Evolutionary conservation across 35 echinoderm and acorn worm species (phyloP), one percentile per base, ranked within the genome.

Genomic region (Eucidaris tribuloides): DNA sequence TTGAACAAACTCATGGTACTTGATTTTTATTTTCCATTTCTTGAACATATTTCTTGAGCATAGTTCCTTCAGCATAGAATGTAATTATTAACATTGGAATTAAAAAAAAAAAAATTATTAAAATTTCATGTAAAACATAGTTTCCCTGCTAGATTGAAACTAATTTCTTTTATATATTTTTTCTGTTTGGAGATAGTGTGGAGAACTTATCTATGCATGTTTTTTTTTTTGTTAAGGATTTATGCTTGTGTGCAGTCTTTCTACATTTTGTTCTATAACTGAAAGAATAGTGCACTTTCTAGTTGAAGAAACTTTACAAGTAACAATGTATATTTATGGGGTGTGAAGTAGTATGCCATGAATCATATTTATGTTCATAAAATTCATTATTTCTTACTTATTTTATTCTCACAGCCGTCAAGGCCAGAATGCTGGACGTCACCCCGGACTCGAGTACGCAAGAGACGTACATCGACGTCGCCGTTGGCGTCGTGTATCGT

Each of bases 391-490:
- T 15, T 29, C 57, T 60, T 0, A 60, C 63, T 23, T 36, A 17
- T 42, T n/a, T 78, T 46, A 58, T 74, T 59, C 40, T 76, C 62
- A 36, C 79, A 92, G 90, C 80, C 38, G 63, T 92, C 66, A 92
- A 92, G 58, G 63, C 71, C 59, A 46, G 85, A 48, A 87, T 92
- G 77, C 64, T 49, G 22, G 79, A 66, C 25, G 59, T 92, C 32
- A 72, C 45, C 37, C 36, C 81, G 38, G 90, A 92, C 27, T 39
- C 28, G 20, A 58, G 71, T 13, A 71, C 83, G 25, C 36, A 87
- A 48, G 84, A 86, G 52, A 81, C 90, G 7, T 83, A 82, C 79
- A 82, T 92, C 41, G 78, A 92, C 28, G 31, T 87, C 29, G 62
- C 78, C 7, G 76, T 87, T 6, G 76, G 90, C 27, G 62, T 76